Evolutionary conservation across 2,888 invertebrate species (phyloP).

Genomic region (Stenotaenia linearis): DNA sequence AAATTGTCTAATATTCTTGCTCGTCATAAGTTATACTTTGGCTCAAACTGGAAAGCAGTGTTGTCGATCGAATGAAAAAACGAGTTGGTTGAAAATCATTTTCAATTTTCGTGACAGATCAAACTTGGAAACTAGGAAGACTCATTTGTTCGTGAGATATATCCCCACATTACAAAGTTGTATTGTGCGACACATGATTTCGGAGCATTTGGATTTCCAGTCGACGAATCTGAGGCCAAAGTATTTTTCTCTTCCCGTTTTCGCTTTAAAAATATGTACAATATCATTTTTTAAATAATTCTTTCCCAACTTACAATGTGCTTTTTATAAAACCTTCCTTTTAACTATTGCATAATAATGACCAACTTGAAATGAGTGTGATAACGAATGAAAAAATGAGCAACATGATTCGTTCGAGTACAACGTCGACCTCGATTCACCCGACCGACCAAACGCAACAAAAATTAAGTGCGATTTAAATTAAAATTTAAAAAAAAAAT

Average conservation of each 20-base stretch:
- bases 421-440: background rate
- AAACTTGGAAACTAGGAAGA: background rate
- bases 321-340: background rate
- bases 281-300: background rate
- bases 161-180: no score
- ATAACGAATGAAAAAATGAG: background rate
- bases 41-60: background rate
- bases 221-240: background rate
- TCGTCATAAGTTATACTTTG: background rate
- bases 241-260: background rate
- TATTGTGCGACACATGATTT: no score
- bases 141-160: no score
- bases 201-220: background rate
- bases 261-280: no score
- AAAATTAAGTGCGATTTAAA: no score
- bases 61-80: no score
- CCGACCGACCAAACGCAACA: background rate
- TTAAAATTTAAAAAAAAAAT: no score
- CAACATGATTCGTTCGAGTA: background rate
- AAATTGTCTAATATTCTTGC: background rate
- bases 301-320: background rate
- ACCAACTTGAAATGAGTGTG: no score
- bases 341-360: background rate
- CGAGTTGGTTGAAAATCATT: no score
- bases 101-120: no score